Conservation (phyloP, 2,113 vertebrate species). For the Trematocara variabile region DNA sequence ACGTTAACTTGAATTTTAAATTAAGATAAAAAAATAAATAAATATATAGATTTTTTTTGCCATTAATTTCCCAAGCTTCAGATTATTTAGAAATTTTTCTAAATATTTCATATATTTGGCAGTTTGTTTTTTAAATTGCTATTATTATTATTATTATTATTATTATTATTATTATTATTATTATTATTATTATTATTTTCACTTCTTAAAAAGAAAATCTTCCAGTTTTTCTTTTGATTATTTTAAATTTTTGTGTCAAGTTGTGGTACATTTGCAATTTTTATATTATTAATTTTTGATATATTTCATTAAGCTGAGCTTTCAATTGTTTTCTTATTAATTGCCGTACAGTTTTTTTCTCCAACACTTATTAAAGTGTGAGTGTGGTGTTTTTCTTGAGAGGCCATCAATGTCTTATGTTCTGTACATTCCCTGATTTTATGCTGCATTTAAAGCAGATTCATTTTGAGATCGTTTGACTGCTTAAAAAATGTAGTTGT, state of each 20-base stretch:
- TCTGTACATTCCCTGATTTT: not conserved
- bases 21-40: not conserved
- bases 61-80: not conserved
- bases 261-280: not conserved
- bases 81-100: fast-evolving
- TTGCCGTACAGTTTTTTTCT: not conserved
- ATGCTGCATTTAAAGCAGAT: not conserved
- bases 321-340: fast-evolving
- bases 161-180: no score
- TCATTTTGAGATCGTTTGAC: not conserved
- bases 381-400: not conserved
- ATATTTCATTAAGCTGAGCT: not conserved
- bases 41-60: not conserved
- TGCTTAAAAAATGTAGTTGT: not conserved
- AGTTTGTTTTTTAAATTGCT: not conserved
- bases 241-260: not conserved
- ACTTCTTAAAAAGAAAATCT: not conserved
- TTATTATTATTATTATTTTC: no score
- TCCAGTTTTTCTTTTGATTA: not conserved
- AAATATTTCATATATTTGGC: not conserved
- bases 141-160: no score
- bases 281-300: not conserved
- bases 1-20: not conserved
- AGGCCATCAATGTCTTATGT: fast-evolving
- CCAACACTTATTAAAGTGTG: not conserved